Evolutionary conservation across 2,113 vertebrate genomes (phyloP).

Genomic region (Siniperca chuatsi): DNA sequence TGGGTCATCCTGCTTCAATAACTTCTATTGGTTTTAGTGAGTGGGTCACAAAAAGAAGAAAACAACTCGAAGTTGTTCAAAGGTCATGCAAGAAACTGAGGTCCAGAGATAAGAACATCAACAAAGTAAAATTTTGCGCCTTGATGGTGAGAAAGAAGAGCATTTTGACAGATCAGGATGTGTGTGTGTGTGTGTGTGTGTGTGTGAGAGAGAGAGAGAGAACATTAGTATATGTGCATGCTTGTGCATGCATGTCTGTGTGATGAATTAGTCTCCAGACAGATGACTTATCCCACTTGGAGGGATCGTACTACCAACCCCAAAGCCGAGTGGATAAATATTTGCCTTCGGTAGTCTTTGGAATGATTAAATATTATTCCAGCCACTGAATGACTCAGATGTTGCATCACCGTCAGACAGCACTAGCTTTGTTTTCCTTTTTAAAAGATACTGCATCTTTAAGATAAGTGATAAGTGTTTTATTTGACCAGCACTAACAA

Average conservation of each 20-base stretch:
- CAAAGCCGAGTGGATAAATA: slow-evolving; percentile 57
- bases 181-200: slow-evolving; percentile 21
- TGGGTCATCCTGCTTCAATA: background rate
- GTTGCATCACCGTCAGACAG: slow-evolving; percentile 17
- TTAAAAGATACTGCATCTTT: background rate
- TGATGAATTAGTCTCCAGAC: slow-evolving; percentile 66
- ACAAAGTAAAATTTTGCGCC: slow-evolving; percentile 5
- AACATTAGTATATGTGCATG: background rate
- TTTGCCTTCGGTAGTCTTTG: slow-evolving; percentile 65
- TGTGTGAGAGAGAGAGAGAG: background rate
- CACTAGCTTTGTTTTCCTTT: slow-evolving; percentile 27
- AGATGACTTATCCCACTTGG: slow-evolving; percentile 42
- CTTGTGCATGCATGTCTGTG: slow-evolving; percentile 26
- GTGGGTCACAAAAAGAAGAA: slow-evolving; percentile 6
- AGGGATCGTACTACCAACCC: slow-evolving; percentile 41
- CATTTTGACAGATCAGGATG: slow-evolving; percentile 6
- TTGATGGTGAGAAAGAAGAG: slow-evolving; percentile 1
- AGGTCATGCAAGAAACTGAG: background rate
- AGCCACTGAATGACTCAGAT: slow-evolving; percentile 30
- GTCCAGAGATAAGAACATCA: slow-evolving; percentile 7
- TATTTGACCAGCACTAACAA: background rate
- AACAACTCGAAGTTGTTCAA: slow-evolving; percentile 5
- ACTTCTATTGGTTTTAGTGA: background rate
- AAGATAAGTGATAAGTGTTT: background rate
- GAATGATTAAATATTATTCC: slow-evolving; percentile 62